These are phyloP conservation scores for Dolichopus griseipennis DNA, from an alignment of 2,888 invertebrate species.

Conservation along the genomic window DNA sequence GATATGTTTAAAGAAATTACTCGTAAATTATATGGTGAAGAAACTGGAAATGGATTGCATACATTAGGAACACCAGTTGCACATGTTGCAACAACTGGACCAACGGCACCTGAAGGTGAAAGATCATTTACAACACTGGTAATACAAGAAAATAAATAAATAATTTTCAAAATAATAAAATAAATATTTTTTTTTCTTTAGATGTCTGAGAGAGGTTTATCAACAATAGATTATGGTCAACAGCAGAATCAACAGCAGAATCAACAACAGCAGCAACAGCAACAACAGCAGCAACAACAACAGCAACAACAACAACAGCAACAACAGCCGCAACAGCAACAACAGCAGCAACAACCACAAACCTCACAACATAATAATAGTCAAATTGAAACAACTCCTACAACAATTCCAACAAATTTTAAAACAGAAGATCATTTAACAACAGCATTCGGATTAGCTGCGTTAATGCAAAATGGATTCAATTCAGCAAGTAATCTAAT, in stretches of 20 bases:
- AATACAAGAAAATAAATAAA: conserved; percentile 23
- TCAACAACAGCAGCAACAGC: conserved; percentile 24
- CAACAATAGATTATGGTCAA: conserved; percentile 43
- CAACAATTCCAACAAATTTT: conserved; percentile 39
- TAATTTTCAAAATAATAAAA: conserved; percentile 4
- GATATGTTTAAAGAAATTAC: conserved; percentile 75
- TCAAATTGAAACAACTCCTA: conserved; percentile 28
- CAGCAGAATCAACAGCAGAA: conserved; percentile 25
- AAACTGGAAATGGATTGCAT: conserved; percentile 48
- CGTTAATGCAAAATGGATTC: conserved; percentile 67
- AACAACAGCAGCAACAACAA: conserved; percentile 29
- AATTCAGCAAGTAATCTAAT: conserved; percentile 26
- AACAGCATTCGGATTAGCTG: conserved; percentile 64
- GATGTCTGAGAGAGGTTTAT: conserved; percentile 40
- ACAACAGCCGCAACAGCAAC: conserved; percentile 26
- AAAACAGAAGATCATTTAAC: conserved; percentile 64
- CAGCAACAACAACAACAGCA: conserved; percentile 28
- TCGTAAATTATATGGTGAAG: conserved; percentile 82
- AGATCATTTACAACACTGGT: conserved; percentile 44
- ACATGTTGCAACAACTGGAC: conserved; percentile 43
- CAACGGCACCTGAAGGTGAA: conserved; percentile 44
- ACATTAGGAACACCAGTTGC: conserved; percentile 44
- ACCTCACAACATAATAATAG: conserved; percentile 24
- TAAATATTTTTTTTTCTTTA: conserved; percentile 20
- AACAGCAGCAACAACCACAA: conserved; percentile 28